Conservation (phyloP, 2,797 vertebrate genomes). For the Threskiornis aethiopicus region DNA sequence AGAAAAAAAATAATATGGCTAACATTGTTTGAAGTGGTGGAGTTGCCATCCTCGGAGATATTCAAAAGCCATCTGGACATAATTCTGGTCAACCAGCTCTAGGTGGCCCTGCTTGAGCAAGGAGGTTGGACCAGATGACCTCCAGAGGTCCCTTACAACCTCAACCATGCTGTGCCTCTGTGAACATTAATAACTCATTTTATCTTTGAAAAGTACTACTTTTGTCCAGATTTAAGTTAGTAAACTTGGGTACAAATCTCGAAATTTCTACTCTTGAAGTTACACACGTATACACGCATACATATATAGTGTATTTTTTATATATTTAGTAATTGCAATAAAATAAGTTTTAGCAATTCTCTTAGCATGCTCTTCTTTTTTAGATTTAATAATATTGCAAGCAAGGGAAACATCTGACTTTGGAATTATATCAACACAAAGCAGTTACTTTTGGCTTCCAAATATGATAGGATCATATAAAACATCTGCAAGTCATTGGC, state of each 20-base stretch:
- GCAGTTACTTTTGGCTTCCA: conserved; percentile 47
- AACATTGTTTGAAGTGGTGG: neutral
- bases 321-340: neutral
- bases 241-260: neutral
- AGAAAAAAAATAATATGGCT: neutral
- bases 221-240: neutral
- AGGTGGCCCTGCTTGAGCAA: neutral
- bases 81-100: neutral
- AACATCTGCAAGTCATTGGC: conserved; percentile 65
- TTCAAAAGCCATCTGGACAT: neutral
- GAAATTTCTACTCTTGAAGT: neutral
- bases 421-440: conserved; percentile 39
- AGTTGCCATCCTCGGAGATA: neutral
- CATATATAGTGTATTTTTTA: neutral
- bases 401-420: conserved; percentile 53
- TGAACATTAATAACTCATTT: neutral
- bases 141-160: neutral
- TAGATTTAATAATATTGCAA: conserved; percentile 18
- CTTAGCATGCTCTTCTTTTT: neutral
- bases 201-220: neutral
- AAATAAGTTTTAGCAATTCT: neutral
- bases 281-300: neutral
- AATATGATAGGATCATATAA: conserved; percentile 34
- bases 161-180: neutral
- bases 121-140: neutral